These are phyloP conservation scores for Nomada hirtipes DNA, from an alignment of 2,888 invertebrate genomes.

Conservation along the genomic window DNA sequence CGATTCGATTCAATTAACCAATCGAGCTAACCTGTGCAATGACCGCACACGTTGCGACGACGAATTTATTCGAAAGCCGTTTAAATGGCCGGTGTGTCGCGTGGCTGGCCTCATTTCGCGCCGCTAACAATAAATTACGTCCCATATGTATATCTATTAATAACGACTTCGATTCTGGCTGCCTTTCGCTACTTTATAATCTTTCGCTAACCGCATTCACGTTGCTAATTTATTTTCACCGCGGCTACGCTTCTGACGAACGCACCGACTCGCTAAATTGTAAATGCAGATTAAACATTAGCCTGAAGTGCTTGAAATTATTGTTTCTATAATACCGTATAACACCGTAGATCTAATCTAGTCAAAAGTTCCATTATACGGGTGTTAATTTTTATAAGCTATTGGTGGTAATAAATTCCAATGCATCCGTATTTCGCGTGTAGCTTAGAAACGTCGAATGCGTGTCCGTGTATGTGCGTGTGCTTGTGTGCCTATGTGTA, in stretches of 20 bases:
- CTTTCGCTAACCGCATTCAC: not conserved
- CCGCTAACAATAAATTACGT: not conserved
- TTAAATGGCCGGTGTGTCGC: slow-evolving; percentile 18
- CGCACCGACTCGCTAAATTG: not conserved
- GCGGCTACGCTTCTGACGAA: no score
- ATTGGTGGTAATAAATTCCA: no score
- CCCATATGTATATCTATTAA: slow-evolving; percentile 1
- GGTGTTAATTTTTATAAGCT: no score
- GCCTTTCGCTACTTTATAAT: not conserved
- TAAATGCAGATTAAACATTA: not conserved
- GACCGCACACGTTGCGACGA: slow-evolving; percentile 37
- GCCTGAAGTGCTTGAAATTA: not conserved
- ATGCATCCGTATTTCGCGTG: no score
- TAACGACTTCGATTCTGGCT: not conserved
- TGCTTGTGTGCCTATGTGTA: no score
- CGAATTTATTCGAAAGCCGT: slow-evolving; percentile 31
- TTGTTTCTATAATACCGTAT: no score
- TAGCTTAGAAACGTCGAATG: no score
- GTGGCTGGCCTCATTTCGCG: slow-evolving; percentile 27
- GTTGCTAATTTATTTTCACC: not conserved
- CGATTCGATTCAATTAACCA: slow-evolving; percentile 62
- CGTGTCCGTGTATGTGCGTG: no score
- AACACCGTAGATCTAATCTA: no score
- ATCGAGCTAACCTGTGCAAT: slow-evolving; percentile 41
- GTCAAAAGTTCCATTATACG: no score